Conservation (phyloP, 2,113 vertebrate genomes). For the Albula goreensis region DNA sequence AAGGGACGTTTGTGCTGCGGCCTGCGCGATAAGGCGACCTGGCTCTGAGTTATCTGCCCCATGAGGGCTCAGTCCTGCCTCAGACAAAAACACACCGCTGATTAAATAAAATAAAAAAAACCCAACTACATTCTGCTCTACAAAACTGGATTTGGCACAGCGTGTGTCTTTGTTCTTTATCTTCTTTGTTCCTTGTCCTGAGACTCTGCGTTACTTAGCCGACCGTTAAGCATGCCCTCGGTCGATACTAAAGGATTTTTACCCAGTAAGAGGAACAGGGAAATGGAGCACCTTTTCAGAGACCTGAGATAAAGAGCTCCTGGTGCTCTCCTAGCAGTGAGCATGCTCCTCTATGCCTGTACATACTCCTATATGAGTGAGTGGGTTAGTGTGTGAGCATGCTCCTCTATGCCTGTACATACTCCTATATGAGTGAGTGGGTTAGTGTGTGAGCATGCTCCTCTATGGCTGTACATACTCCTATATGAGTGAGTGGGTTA, state of each 20-base stretch:
- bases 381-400: slow-evolving; percentile 13
- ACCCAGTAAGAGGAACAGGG: background rate
- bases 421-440: background rate
- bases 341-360: background rate
- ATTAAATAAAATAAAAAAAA: background rate
- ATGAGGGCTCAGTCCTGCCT: background rate
- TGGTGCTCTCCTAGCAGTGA: background rate
- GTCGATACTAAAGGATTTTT: background rate
- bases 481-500: too few species aligned
- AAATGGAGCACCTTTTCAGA: background rate
- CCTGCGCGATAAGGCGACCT: too few species aligned
- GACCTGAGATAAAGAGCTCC: slow-evolving; percentile 35
- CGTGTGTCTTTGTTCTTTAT: background rate
- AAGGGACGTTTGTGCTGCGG: too few species aligned
- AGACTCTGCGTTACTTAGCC: background rate
- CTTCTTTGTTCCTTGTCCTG: background rate
- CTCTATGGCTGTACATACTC: too few species aligned
- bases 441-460: background rate
- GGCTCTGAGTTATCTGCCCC: too few species aligned
- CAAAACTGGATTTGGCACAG: background rate
- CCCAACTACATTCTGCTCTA: background rate
- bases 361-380: background rate
- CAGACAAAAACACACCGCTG: background rate
- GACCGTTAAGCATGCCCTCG: background rate
- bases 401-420: background rate